phyloP scores from a whole-genome alignment of 2,888 invertebrate species.

The Chloromyia formosa region DNA sequence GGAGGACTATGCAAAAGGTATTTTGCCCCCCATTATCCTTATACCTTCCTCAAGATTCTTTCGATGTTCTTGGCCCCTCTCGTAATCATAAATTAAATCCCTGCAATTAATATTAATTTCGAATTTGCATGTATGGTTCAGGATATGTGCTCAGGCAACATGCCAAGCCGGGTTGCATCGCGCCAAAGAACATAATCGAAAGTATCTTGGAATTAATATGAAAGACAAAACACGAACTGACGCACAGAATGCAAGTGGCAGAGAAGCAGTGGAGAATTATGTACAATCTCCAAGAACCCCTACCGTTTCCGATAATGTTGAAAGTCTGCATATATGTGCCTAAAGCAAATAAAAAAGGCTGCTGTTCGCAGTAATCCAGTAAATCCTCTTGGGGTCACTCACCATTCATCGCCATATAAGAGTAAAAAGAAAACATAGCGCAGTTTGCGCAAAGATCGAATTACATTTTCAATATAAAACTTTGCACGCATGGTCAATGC shows the following conservation, averaged over 20 bases:
- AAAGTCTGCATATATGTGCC: background rate
- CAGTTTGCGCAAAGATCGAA: background rate
- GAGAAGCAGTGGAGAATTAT: conserved; percentile 1
- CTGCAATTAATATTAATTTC: background rate
- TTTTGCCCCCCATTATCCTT: no score
- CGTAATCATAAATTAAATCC: conserved; percentile 1
- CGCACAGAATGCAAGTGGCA: background rate
- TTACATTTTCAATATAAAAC: conserved; percentile 6
- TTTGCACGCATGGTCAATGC: background rate
- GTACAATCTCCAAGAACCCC: background rate
- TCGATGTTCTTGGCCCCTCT: no score
- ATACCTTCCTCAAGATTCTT: no score
- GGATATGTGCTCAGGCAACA: background rate
- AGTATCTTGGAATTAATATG: background rate
- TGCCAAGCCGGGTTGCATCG: background rate
- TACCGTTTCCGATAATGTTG: background rate
- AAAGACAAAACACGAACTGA: background rate
- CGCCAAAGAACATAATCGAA: conserved; percentile 1
- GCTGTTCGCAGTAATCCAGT: background rate
- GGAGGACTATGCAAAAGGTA: no score
- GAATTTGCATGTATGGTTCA: background rate
- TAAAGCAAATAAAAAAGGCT: background rate
- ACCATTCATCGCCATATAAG: background rate
- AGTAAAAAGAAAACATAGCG: background rate
- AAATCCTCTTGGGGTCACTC: background rate